Base-by-base conservation (phyloP, 2,888 invertebrate species). In the Drosophila nigricruria region DNA sequence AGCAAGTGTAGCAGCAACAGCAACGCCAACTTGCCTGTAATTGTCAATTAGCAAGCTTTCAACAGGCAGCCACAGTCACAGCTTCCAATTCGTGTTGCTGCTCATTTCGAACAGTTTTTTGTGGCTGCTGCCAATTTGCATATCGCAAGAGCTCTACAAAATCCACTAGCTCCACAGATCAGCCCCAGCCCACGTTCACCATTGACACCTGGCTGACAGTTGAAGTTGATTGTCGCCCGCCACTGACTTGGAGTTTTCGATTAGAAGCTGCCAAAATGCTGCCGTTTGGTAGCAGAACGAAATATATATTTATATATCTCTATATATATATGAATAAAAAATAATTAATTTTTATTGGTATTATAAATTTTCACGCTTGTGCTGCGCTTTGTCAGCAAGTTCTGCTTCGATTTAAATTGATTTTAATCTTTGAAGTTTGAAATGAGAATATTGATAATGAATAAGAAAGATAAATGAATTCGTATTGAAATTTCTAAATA, bases 1-100 rank as follows among this genome's bases (percentile, higher is more conserved):
- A 18, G 10, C 12, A 3, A 49, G 30, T 18, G 18, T n/a, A 52
- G 12, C 45, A 18, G 20, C 49, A 16, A 4, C 52, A 52, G 8
- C 23, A n/a, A n/a, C 25, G 38, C 8, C 64, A 70, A 73, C 77
- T 73, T 78, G 86, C 27, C 78, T 70, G 77, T 82, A 88, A 81
- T 81, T 87, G 88, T 82, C 88, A 88, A 89, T 88, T 89, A 88
- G 90, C 87, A 77, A 74, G 80, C 89, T 89, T 90, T 88, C 87
- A 88, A 78, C 90, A 69, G 71, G 81, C 49, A 20, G 79, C 73
- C 45, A 34, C 62, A 43, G 66, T 60, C 62, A 81, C 71, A 67
- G 75, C 78, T 77, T 67, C 73, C 66, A 75, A 30, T 40, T 61
- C 43, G 50, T 34, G 57, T 5, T 27, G 36, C 43, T 25, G 57